A percentile compares a stretch with the other conserved stretches of the same genome.
phyloP scores from a whole-genome alignment of 2,888 invertebrate genomes.

The Sicus ferrugineus region DNA sequence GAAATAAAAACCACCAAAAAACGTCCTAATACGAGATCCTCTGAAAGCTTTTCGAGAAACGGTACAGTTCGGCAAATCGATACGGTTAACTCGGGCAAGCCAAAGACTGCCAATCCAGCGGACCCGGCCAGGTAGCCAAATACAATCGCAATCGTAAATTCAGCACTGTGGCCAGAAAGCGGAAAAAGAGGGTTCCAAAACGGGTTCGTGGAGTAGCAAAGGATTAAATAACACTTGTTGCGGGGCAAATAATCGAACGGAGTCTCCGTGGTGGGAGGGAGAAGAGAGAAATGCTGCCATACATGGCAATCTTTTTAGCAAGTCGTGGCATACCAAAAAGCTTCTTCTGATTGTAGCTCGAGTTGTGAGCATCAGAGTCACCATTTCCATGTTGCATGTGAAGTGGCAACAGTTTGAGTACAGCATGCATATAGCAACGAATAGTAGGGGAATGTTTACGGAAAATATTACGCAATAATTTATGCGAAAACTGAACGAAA shows the following conservation, averaged over 20 bases:
- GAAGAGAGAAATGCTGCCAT: background rate
- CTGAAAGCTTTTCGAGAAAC: background rate
- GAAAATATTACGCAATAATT: no score
- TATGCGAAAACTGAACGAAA: no score
- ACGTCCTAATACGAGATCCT: background rate
- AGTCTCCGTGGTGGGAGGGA: background rate
- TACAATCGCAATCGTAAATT: no score
- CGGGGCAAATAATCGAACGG: background rate
- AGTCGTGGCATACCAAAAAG: no score
- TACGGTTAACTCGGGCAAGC: background rate
- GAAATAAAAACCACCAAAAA: background rate
- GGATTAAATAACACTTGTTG: slow-evolving; percentile 27
- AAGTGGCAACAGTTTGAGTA: no score
- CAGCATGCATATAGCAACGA: no score
- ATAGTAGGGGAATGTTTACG: no score
- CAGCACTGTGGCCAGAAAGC: background rate
- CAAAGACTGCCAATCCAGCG: background rate
- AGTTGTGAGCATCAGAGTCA: no score
- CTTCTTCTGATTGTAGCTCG: background rate
- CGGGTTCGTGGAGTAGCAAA: background rate
- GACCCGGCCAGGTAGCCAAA: background rate
- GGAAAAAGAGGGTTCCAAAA: background rate
- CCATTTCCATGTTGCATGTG: no score
- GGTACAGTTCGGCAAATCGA: background rate
- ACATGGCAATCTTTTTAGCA: background rate